Conservation (phyloP, 2,113 vertebrate species). For the Menidia beryllina region DNA sequence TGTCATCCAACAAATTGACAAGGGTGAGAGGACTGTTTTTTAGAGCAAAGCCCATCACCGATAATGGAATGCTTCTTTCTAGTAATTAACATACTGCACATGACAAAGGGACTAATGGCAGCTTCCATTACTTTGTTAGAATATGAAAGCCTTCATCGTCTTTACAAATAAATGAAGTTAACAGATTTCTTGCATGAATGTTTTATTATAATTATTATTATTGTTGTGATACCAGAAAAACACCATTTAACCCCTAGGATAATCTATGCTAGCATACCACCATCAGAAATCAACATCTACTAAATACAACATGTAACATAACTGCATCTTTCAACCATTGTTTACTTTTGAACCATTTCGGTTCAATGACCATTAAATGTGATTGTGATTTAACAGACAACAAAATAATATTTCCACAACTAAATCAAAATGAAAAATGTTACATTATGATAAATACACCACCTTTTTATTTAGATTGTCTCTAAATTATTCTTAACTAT, state of each 20-base stretch:
- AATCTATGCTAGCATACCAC: too few relatives aligned
- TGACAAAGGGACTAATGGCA: background rate
- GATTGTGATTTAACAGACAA: too few relatives aligned
- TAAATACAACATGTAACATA: too few relatives aligned
- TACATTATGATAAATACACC: background rate
- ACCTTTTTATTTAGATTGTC: background rate
- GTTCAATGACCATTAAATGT: too few relatives aligned
- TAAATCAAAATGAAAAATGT: background rate
- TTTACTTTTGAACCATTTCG: too few relatives aligned
- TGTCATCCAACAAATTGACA: conserved; percentile 6
- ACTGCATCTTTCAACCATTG: too few relatives aligned
- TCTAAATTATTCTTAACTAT: background rate
- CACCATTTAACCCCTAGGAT: too few relatives aligned
- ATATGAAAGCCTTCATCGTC: background rate
- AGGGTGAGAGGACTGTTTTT: conserved; percentile 9
- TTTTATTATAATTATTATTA: too few relatives aligned
- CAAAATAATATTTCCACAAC: background rate
- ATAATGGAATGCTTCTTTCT: background rate
- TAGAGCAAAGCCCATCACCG: background rate
- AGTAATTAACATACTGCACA: conserved; percentile 3
- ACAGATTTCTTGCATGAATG: too few relatives aligned
- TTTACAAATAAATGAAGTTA: background rate
- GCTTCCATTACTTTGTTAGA: background rate
- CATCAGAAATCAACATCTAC: too few relatives aligned
- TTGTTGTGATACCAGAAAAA: too few relatives aligned